Conservation (phyloP, 1,140 invertebrate species). For the Chlorops oryzae region DNA sequence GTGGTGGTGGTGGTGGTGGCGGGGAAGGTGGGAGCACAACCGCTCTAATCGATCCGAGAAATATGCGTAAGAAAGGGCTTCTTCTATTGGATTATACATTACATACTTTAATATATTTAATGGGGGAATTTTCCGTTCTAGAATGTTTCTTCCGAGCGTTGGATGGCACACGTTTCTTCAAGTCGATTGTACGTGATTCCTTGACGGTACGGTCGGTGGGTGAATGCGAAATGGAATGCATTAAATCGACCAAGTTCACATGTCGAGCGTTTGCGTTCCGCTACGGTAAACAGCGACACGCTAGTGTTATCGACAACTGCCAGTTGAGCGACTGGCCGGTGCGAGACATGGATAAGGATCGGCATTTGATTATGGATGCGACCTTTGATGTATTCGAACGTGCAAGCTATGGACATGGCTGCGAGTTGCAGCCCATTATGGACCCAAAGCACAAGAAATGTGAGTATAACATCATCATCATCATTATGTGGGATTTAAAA, state of each 20-base stretch:
- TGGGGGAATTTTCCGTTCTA: constrained; percentile 48
- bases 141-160: constrained; percentile 76
- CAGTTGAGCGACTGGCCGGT: constrained; percentile 65
- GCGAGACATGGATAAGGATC: constrained; percentile 55
- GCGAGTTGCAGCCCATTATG: constrained; percentile 57
- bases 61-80: constrained; percentile 45
- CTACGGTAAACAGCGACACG: constrained; percentile 58
- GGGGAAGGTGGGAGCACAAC: too few species aligned
- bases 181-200: constrained; percentile 56
- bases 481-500: neutral
- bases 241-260: constrained; percentile 60
- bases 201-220: constrained; percentile 61
- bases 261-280: constrained; percentile 72
- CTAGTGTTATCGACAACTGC: constrained; percentile 62
- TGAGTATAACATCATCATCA: constrained; percentile 23
- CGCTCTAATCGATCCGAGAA: constrained; percentile 36
- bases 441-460: constrained; percentile 49
- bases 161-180: constrained; percentile 61
- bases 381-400: constrained; percentile 69
- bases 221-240: constrained; percentile 69
- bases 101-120: constrained; percentile 6
- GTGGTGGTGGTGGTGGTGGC: neutral
- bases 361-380: constrained; percentile 54
- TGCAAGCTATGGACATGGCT: constrained; percentile 71
- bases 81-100: too few species aligned